phyloP scores from a whole-genome alignment of 2,113 vertebrate species.

The Pygoscelis adeliae region DNA sequence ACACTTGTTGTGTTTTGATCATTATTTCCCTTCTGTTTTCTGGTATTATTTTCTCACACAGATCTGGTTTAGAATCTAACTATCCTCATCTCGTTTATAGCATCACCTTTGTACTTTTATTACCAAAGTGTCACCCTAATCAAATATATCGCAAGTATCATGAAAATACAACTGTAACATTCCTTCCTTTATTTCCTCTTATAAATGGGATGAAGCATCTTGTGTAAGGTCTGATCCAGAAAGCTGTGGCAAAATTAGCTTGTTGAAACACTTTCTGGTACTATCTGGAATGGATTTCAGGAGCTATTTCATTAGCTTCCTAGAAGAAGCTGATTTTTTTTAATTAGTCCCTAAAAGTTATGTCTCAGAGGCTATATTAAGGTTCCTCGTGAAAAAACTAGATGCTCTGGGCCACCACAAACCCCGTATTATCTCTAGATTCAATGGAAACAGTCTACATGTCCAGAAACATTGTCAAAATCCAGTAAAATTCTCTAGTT shows the following conservation, averaged over 20 bases:
- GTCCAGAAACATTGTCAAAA: not conserved
- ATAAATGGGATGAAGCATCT: not conserved
- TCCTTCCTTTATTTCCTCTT: not conserved
- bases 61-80: not conserved
- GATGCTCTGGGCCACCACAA: not conserved
- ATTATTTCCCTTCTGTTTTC: not conserved
- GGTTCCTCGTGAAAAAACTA: not conserved
- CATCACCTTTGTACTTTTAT: not conserved
- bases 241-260: not conserved
- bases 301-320: not conserved
- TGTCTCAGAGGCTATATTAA: not conserved
- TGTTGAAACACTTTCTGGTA: not conserved
- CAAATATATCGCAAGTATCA: not conserved
- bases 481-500: not conserved
- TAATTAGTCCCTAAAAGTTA: not conserved
- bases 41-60: not conserved
- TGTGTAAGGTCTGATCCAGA: not conserved
- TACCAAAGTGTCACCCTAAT: not conserved
- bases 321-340: not conserved
- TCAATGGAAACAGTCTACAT: not conserved
- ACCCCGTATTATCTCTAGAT: not conserved
- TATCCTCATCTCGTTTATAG: not conserved
- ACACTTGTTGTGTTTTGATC: not conserved
- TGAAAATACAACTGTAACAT: not conserved
- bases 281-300: not conserved